Evolutionary conservation across 2,797 vertebrate species (phyloP), one percentile per base, ranked within the genome.

Genomic region (Paramormyrops hopkinsi): DNA sequence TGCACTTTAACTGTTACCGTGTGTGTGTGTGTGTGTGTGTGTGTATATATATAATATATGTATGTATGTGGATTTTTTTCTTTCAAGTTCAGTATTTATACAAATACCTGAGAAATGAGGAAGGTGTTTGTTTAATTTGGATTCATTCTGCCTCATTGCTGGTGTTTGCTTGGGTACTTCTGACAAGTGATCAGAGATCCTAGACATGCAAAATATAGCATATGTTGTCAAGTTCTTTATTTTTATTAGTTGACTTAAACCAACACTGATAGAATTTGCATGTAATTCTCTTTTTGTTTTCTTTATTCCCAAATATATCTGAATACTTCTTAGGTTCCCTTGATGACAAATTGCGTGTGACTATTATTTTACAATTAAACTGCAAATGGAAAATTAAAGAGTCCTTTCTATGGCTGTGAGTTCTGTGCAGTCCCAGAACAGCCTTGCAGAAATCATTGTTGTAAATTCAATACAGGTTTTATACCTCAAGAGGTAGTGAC

Each of bases 391-490:
- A 82, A 88, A 88, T 54, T 50, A 56, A 79, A 37, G 29, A 56
- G 62, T 25, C 22, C 76, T 22, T 85, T 89, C 79, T 59, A n/a
- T 14, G 29, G 56, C 56, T 41, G 37, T n/a, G 51, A 73, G 25
- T 14, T 25, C 22, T 84, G 17, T 85, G n/a, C 37, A 54, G 46
- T 53, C 59, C 59, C 86, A 25, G 44, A 86, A 22, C 37, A 8
- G n/a, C 9, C 82, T 89, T 85, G 22, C 37, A 62, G 48, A 22
- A 54, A 84, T 17, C 7, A 17, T 25, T 91, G 91, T 93, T 91
- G 90, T 93, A 92, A 92, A 94, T 94, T 94, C 91, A 93, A 91
- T 88, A 79, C 41, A 91, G 92, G 92, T 91, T 91, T 93, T 91
- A 90, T 90, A 92, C 89, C 93, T 94, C 90, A 41, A 65, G 92